These are phyloP conservation scores for Rhizomys pruinosus DNA, from an alignment of 2,113 vertebrate genomes.

Conservation along the genomic window DNA sequence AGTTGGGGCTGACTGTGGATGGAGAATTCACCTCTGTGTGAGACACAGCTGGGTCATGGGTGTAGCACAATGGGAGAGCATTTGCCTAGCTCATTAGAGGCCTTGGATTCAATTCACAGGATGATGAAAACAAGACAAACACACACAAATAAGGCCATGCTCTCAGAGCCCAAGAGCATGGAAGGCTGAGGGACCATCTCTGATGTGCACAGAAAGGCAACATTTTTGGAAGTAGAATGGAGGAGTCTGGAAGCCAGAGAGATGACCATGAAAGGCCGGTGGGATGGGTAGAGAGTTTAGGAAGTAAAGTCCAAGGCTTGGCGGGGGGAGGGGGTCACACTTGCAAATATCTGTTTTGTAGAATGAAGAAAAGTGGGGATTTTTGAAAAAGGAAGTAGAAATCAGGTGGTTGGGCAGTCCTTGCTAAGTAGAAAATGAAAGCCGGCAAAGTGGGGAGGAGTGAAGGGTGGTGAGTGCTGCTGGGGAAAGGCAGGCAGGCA, in stretches of 20 bases:
- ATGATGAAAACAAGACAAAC: background rate
- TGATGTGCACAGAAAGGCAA: background rate
- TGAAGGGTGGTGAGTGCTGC: background rate
- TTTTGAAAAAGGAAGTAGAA: background rate
- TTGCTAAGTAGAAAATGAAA: background rate
- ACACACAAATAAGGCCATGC: background rate
- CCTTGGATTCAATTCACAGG: background rate
- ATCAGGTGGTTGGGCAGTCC: background rate
- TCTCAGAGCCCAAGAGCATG: background rate
- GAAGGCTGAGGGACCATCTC: background rate
- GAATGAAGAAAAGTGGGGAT: background rate
- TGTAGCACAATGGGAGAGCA: background rate
- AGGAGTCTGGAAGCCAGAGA: background rate
- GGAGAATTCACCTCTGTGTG: background rate
- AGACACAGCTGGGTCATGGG: background rate
- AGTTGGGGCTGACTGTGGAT: no score
- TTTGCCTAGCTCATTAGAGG: background rate
- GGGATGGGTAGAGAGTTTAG: background rate
- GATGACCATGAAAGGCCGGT: background rate
- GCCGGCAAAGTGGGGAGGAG: fast-evolving
- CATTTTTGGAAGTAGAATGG: background rate
- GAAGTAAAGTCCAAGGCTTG: background rate
- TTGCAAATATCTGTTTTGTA: background rate
- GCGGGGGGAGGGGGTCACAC: background rate
- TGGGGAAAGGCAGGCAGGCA: background rate